phyloP scores from a whole-genome alignment of 2,888 invertebrate species.

The Schizotus pectinicornis region DNA sequence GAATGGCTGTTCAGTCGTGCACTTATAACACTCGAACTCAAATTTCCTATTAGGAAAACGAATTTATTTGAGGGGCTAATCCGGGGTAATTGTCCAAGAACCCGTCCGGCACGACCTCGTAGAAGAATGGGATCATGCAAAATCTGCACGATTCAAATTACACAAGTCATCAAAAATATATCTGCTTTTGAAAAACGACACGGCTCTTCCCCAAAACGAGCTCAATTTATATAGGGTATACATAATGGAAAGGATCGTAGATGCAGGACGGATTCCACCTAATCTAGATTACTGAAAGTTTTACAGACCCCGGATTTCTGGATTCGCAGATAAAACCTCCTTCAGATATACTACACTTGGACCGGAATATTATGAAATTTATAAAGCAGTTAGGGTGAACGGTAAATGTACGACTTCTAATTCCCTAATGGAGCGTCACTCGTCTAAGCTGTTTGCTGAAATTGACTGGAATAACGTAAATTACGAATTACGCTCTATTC shows the following conservation, averaged over 20 bases:
- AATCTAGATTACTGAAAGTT: constrained; percentile 53
- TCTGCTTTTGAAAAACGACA: constrained; percentile 45
- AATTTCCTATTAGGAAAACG: constrained; percentile 5
- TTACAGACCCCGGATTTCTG: constrained; percentile 48
- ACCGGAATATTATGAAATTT: constrained; percentile 35
- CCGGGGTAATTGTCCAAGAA: not conserved
- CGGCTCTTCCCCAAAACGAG: constrained; percentile 47
- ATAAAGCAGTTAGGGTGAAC: not conserved
- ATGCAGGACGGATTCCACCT: constrained; percentile 48
- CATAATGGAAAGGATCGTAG: constrained; percentile 51
- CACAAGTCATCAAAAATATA: constrained; percentile 43
- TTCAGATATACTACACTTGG: constrained; percentile 39
- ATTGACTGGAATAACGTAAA: too few relatives aligned
- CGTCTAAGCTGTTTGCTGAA: too few relatives aligned
- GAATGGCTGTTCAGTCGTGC: constrained; percentile 13
- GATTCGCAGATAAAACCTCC: constrained; percentile 43
- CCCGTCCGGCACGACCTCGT: too few relatives aligned
- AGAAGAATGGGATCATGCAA: constrained; percentile 24
- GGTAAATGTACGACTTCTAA: too few relatives aligned
- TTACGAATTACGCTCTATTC: too few relatives aligned
- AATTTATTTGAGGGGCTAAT: not conserved
- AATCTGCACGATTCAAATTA: constrained; percentile 37
- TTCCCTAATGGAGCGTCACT: too few relatives aligned
- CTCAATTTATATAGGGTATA: constrained; percentile 51
- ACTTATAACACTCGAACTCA: constrained; percentile 14